phyloP scores from a whole-genome alignment of 1,140 invertebrate species.

The Macrotrachela quadricornifera region DNA sequence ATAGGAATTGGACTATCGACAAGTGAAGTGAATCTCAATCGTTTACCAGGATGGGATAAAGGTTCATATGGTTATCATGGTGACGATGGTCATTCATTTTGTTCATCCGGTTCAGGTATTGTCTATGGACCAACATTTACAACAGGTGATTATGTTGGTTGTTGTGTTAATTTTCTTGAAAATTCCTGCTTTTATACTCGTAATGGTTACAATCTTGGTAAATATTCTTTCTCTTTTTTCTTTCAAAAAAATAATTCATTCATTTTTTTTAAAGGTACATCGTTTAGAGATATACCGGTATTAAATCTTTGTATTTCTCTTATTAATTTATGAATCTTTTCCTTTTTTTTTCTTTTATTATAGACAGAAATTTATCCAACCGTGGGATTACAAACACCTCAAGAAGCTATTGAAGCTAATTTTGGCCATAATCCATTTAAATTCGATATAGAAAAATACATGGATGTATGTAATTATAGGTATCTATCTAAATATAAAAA shows the following conservation, averaged over 20 bases:
- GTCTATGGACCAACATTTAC: constrained; percentile 98
- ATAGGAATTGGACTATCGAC: constrained; percentile 94
- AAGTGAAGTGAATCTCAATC: constrained; percentile 80
- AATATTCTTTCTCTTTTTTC: too few species aligned
- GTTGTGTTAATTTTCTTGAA: constrained; percentile 88
- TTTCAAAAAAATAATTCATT: too few species aligned
- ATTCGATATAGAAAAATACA: constrained; percentile 92
- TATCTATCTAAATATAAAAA: too few species aligned
- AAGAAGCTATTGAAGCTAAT: constrained; percentile 91
- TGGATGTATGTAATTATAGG: constrained; percentile 32
- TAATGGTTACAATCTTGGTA: constrained; percentile 61
- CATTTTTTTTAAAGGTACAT: constrained; percentile 42
- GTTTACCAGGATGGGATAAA: constrained; percentile 73
- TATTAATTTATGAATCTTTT: constrained; percentile 6
- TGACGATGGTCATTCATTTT: constrained; percentile 96
- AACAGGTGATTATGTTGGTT: constrained; percentile 81
- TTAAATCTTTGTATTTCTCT: too few species aligned
- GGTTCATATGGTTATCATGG: constrained; percentile 98
- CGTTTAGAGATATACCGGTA: constrained; percentile 82
- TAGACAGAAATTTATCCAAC: constrained; percentile 88
- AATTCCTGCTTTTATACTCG: constrained; percentile 98
- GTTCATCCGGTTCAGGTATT: constrained; percentile 80
- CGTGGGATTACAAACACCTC: constrained; percentile 88
- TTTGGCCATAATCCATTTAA: constrained; percentile 91
- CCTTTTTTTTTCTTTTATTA: constrained; percentile 20